phyloP scores from a whole-genome alignment of 2,888 invertebrate species.

The Papilio elwesi region DNA sequence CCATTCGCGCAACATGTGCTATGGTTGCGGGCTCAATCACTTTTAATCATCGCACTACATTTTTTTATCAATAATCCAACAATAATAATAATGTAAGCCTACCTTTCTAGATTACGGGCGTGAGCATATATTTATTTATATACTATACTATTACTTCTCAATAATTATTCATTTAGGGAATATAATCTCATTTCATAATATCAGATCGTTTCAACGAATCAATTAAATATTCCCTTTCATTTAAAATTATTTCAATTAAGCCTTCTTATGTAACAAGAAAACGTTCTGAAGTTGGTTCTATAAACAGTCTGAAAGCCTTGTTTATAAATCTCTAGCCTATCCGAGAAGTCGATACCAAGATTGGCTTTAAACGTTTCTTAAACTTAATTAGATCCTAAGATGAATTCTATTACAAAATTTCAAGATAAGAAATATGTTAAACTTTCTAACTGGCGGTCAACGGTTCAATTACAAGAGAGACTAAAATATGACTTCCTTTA shows the following conservation, averaged over 20 bases:
- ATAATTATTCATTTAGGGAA: background rate
- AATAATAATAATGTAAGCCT: too few species aligned
- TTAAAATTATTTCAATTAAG: constrained; percentile 13
- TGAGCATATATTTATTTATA: too few species aligned
- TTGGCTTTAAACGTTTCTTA: constrained; percentile 10
- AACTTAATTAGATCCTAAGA: constrained; percentile 10
- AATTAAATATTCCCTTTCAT: constrained; percentile 16
- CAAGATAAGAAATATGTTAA: background rate
- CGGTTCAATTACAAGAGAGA: too few species aligned
- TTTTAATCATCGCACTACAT: too few species aligned
- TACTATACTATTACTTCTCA: background rate
- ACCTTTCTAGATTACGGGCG: too few species aligned
- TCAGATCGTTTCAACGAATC: background rate
- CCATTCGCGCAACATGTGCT: too few species aligned
- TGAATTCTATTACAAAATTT: background rate
- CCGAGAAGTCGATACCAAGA: background rate
- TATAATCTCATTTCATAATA: background rate
- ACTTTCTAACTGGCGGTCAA: too few species aligned
- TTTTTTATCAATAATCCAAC: too few species aligned
- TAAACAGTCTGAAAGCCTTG: background rate
- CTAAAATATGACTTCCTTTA: too few species aligned
- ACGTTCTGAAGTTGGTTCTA: constrained; percentile 14
- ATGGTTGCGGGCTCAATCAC: too few species aligned
- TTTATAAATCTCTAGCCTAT: constrained; percentile 22
- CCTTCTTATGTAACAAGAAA: constrained; percentile 24